These are phyloP conservation scores for Neodiprion fabricii DNA, from an alignment of 1,140 invertebrate genomes.

Conservation along the genomic window DNA sequence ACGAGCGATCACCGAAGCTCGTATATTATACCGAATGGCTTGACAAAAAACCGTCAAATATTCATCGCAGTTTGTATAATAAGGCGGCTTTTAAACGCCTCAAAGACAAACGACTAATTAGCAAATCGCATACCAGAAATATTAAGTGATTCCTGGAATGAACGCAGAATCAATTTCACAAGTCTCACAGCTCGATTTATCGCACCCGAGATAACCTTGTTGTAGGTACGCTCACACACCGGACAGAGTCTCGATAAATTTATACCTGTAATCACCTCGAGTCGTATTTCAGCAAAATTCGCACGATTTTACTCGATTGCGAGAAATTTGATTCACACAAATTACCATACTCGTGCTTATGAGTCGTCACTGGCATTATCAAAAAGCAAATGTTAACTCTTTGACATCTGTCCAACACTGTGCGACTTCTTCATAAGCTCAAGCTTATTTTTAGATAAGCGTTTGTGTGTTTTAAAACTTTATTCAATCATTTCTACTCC, in stretches of 20 bases:
- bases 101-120: neutral
- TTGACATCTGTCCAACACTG: too few species aligned
- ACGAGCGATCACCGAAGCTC: neutral
- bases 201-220: neutral
- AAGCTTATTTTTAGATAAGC: too few species aligned
- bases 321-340: too few species aligned
- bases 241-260: neutral
- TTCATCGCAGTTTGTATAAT: constrained; percentile 7
- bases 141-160: neutral
- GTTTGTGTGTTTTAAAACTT: too few species aligned
- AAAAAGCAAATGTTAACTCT: too few species aligned
- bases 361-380: too few species aligned
- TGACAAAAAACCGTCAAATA: neutral
- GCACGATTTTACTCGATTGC: too few species aligned
- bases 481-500: neutral
- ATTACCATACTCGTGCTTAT: too few species aligned
- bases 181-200: neutral
- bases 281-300: neutral
- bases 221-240: neutral
- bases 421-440: too few species aligned
- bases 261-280: neutral
- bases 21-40: neutral
- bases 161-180: neutral
- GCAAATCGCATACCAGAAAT: neutral
- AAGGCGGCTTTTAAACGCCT: neutral